Evolutionary conservation across 2,797 vertebrate species (phyloP).

Genomic region (Neosilurus mollespiculum): DNA sequence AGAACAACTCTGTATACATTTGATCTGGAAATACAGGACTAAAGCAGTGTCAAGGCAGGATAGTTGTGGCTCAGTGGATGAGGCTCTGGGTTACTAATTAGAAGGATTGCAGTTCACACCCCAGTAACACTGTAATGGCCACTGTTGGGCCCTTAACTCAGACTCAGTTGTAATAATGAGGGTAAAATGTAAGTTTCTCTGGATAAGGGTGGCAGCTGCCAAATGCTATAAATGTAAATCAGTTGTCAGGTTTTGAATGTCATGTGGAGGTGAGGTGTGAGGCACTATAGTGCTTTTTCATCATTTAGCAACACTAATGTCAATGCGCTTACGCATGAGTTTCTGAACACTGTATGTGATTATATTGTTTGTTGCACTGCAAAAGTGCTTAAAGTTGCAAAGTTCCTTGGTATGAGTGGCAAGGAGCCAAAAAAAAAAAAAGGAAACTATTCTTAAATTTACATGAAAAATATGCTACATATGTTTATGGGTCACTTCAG

Average conservation of each 20-base stretch:
- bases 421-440: neutral
- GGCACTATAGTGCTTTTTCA: neutral
- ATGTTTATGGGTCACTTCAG: neutral
- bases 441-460: neutral
- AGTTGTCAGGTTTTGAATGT: constrained; percentile 8
- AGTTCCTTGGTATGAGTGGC: neutral
- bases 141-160: too few relatives aligned
- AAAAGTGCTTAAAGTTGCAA: neutral
- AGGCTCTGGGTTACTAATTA: too few relatives aligned
- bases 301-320: constrained; percentile 16
- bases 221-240: too few relatives aligned
- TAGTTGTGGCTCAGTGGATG: too few relatives aligned
- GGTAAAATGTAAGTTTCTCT: too few relatives aligned
- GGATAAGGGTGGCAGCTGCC: too few relatives aligned
- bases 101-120: too few relatives aligned
- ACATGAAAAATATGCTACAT: neutral
- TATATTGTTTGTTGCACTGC: neutral
- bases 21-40: constrained; percentile 41
- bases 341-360: neutral
- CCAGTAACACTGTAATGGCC: too few relatives aligned
- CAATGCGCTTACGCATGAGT: neutral
- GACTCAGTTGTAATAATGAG: too few relatives aligned
- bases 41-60: constrained; percentile 1
- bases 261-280: neutral
- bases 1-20: constrained; percentile 59